Conservation (phyloP, 2,113 vertebrate species). For the Pelusios castaneus region DNA sequence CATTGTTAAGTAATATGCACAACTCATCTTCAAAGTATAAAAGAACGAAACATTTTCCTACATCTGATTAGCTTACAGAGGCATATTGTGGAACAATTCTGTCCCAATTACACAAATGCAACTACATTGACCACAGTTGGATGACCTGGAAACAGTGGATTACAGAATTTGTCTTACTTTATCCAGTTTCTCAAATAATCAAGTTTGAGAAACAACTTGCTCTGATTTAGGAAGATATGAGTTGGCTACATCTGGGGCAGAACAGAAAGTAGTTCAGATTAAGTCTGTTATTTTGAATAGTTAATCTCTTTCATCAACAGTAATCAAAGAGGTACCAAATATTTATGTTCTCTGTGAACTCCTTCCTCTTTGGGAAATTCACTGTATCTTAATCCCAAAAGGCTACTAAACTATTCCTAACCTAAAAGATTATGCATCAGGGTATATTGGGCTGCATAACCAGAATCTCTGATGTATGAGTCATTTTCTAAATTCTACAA, state of each 20-base stretch:
- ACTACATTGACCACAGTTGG: not conserved
- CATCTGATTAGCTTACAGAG: not conserved
- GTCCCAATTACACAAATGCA: not conserved
- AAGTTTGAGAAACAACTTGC: not conserved
- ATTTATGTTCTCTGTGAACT: not conserved
- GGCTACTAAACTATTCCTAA: not conserved
- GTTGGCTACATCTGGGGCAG: not conserved
- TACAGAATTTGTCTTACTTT: not conserved
- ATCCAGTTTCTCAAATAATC: not conserved
- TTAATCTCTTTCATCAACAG: too few species aligned
- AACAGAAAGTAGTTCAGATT: not conserved
- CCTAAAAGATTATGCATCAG: not conserved
- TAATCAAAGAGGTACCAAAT: not conserved
- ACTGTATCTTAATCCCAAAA: not conserved
- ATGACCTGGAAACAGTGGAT: not conserved
- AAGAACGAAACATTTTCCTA: not conserved
- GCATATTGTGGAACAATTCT: not conserved
- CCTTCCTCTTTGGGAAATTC: not conserved
- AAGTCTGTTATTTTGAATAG: not conserved
- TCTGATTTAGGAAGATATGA: too few species aligned
- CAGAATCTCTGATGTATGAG: not conserved
- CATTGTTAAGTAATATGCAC: not conserved
- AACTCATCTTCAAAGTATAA: not conserved
- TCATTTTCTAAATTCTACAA: slow-evolving; percentile 5
- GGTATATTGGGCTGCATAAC: not conserved